These are phyloP conservation scores for Hiodon alosoides DNA, from an alignment of 2,113 vertebrate genomes.

Conservation along the genomic window DNA sequence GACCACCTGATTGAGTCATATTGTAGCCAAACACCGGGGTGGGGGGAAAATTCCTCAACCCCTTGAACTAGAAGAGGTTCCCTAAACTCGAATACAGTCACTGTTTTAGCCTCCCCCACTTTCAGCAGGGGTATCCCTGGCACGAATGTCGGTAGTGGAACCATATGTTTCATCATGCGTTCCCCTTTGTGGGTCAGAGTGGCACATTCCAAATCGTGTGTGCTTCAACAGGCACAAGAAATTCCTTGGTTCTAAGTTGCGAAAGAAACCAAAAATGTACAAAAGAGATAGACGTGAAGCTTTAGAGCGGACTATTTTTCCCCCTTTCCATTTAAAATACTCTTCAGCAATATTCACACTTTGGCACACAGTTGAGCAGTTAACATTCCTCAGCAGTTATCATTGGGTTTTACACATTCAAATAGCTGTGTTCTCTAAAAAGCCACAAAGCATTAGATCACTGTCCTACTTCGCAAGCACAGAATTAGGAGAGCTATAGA, in stretches of 20 bases:
- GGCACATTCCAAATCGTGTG: conserved; percentile 63
- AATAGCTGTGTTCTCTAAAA: not conserved
- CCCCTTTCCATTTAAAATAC: conserved; percentile 23
- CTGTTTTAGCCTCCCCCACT: conserved; percentile 26
- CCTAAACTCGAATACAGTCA: conserved; percentile 7
- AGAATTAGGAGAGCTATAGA: not conserved
- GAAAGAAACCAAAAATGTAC: conserved; percentile 44
- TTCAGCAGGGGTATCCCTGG: conserved; percentile 29
- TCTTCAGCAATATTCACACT: conserved; percentile 37
- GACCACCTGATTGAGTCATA: conserved; percentile 30
- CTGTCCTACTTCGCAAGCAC: not conserved
- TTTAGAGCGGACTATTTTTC: conserved; percentile 27
- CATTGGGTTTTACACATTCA: not conserved
- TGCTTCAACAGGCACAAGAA: conserved; percentile 62
- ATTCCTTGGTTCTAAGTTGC: conserved; percentile 54
- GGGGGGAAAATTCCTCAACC: conserved; percentile 35
- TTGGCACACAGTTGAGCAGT: conserved; percentile 1
- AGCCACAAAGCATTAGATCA: no score
- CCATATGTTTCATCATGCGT: conserved; percentile 47
- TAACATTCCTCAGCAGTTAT: not conserved
- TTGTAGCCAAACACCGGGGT: conserved; percentile 28
- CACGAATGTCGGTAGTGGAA: conserved; percentile 31
- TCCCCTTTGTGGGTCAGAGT: conserved; percentile 51
- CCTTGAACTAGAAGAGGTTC: conserved; percentile 23
- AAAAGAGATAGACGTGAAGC: conserved; percentile 19